Base-by-base conservation (phyloP, 2,113 vertebrate genomes). In the Alaudala cheleensis region DNA sequence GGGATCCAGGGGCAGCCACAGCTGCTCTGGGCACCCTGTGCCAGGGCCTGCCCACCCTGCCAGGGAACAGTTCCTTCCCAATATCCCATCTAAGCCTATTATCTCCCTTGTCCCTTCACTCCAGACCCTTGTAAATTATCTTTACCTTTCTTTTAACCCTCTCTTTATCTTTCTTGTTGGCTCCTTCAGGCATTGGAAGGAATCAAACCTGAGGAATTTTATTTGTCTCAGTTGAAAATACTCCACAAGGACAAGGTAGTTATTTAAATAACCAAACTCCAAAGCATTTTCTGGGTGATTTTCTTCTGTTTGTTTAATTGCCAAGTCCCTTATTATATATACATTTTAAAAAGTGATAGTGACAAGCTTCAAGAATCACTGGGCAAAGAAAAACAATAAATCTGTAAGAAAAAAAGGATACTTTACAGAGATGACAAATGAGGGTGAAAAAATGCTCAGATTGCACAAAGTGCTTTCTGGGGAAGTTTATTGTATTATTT, bases 401-500 rank as follows among this genome's bases (percentile, higher is more conserved):
- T 45, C 34, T 74, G 2, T 45, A 64, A 39, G 51, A 65, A 86
- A 80, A 70, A 72, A 69, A 58, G 44, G 47, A 40, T n/a, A 9
- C 33, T 72, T 80, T 37, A 50, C 34, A 81, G 44, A 78, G 56
- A 74, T 62, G 45, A 91, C 45, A 88, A 91, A 90, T 81, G 18
- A 58, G 34, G 34, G 34, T 33, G 50, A 60, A 90, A 90, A 91
- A 94, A 61, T 11, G 70, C 81, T 71, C 51, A 47, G 61, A 62
- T 57, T 95, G 91, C 82, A 93, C 73, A 60, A 94, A 95, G 60
- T 72, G 84, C 90, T 95, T 96, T 88, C 86, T 73, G 69, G 90
- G 57, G 65, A 92, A 94, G 40, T 94, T 87, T 29, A 20, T 53
- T 45, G 21, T 31, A 34, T 71, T 87, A 82, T 81, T 95, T 92